Conservation (phyloP, 2,888 invertebrate species). For the Phaedon cochleariae region DNA sequence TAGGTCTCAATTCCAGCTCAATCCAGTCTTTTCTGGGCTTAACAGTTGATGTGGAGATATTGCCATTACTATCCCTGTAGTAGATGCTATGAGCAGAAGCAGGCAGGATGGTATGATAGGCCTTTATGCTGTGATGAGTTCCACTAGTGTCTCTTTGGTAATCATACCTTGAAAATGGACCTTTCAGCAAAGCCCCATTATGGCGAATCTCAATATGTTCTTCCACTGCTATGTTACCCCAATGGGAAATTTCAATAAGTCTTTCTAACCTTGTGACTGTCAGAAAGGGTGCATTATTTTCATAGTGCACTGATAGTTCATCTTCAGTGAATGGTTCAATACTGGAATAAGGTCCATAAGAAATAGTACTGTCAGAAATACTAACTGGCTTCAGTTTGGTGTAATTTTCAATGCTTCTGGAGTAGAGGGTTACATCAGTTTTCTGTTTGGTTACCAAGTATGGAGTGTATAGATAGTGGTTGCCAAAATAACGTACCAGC, state of each 20-base stretch:
- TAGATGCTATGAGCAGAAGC: conserved; percentile 95
- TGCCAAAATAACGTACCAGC: conserved; percentile 86
- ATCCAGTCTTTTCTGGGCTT: conserved; percentile 88
- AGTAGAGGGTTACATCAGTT: conserved; percentile 74
- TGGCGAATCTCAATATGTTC: conserved; percentile 93
- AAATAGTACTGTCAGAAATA: conserved; percentile 81
- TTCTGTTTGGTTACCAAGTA: conserved; percentile 84
- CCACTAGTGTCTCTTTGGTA: conserved; percentile 93
- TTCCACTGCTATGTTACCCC: conserved; percentile 98
- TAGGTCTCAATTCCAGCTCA: conserved; percentile 93
- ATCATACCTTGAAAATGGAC: conserved; percentile 96
- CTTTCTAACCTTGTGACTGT: conserved; percentile 84
- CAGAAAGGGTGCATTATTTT: conserved; percentile 95
- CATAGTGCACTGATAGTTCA: conserved; percentile 86
- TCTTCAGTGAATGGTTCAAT: conserved; percentile 68
- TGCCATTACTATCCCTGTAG: conserved; percentile 97
- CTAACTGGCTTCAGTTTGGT: conserved; percentile 83
- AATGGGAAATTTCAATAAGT: conserved; percentile 95
- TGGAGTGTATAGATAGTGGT: conserved; percentile 83
- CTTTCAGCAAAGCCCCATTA: conserved; percentile 91
- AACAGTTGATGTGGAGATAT: conserved; percentile 97
- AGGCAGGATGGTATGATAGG: conserved; percentile 86
- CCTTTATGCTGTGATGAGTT: conserved; percentile 88
- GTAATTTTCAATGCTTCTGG: conserved; percentile 82
- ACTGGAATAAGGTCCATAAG: conserved; percentile 89